These are phyloP conservation scores for Ctena decussata DNA, from an alignment of 2,888 invertebrate species.

Conservation along the genomic window DNA sequence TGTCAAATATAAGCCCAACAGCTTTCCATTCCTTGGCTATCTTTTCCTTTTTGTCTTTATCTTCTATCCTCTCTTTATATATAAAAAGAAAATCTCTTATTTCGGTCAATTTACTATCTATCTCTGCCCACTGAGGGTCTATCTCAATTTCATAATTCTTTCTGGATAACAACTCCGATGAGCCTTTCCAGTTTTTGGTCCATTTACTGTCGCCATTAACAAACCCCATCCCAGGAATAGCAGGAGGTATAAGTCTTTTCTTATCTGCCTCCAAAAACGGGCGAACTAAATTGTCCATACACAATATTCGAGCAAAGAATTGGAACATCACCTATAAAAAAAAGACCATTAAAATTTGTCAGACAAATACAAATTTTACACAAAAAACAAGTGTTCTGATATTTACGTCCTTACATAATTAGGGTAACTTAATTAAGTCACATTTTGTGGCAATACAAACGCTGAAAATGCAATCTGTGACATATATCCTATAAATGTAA, in stretches of 20 bases:
- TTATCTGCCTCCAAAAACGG: conserved; percentile 74
- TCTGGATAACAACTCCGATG: conserved; percentile 56
- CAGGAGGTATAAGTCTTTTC: conserved; percentile 56
- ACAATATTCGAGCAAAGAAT: conserved; percentile 80
- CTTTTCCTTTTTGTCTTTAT: conserved; percentile 82
- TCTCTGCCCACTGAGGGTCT: conserved; percentile 73
- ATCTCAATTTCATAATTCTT: conserved; percentile 64
- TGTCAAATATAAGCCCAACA: conserved; percentile 84
- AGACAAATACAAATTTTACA: too few species aligned
- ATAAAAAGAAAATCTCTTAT: conserved; percentile 76
- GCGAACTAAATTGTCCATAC: conserved; percentile 82
- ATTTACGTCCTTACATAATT: too few species aligned
- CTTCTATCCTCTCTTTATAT: conserved; percentile 78
- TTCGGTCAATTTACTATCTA: conserved; percentile 75
- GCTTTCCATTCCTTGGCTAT: conserved; percentile 85
- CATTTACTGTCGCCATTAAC: conserved; percentile 74
- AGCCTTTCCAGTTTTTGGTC: conserved; percentile 72
- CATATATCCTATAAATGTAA: too few species aligned
- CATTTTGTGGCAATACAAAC: too few species aligned
- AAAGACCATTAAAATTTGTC: too few species aligned
- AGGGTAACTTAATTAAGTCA: too few species aligned
- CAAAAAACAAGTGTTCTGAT: too few species aligned
- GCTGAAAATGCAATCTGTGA: too few species aligned
- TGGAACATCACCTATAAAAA: conserved; percentile 81
- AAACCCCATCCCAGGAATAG: conserved; percentile 61